Evolutionary conservation across 2,888 invertebrate species (phyloP).

Genomic region (Pseudococcus jackbeardsleyi): DNA sequence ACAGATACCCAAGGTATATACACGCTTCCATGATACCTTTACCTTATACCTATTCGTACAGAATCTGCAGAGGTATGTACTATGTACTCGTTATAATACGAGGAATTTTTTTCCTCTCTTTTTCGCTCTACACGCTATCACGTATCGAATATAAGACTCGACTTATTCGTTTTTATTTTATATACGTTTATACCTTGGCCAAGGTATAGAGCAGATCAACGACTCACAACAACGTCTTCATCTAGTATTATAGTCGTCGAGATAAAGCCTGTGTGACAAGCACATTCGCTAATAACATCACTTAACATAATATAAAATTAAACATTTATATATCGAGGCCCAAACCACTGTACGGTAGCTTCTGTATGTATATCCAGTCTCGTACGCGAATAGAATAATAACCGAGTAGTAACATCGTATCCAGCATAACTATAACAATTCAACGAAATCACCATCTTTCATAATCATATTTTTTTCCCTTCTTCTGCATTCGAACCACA

Average conservation of each 20-base stretch:
- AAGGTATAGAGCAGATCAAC: background rate
- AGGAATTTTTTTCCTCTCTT: background rate
- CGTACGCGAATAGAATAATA: background rate
- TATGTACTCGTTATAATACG: background rate
- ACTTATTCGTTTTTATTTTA: background rate
- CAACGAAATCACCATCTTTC: conserved; percentile 45
- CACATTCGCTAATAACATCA: conserved; percentile 18
- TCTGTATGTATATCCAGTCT: background rate
- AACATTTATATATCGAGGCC: conserved; percentile 19
- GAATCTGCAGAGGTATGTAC: background rate
- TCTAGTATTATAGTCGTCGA: background rate
- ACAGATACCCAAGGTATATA: background rate
- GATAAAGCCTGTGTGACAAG: conserved; percentile 19
- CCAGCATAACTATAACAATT: conserved; percentile 34
- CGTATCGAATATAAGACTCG: background rate
- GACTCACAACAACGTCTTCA: conserved; percentile 27
- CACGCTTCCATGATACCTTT: background rate
- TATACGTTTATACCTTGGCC: background rate
- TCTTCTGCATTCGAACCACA: background rate
- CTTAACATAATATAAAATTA: conserved; percentile 31
- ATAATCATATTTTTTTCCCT: conserved; percentile 21
- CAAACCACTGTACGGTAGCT: conserved; percentile 5
- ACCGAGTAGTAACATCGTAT: conserved; percentile 30
- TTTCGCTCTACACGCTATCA: conserved; percentile 5
- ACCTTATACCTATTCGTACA: background rate